These are phyloP conservation scores for Artibeus jamaicensis DNA, from an alignment of 2,797 vertebrate species.

Conservation along the genomic window DNA sequence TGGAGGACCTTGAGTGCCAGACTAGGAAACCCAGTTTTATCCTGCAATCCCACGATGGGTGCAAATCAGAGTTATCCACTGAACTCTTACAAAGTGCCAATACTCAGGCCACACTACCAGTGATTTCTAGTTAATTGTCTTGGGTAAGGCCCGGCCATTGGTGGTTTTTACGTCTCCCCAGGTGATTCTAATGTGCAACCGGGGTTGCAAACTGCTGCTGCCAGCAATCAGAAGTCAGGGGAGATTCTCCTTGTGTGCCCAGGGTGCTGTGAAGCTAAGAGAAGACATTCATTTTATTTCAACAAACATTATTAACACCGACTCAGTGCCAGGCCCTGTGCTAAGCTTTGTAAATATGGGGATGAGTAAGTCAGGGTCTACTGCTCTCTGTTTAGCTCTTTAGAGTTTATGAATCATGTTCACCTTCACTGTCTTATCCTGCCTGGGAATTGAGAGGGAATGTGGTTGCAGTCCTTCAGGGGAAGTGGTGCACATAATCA, in stretches of 20 bases:
- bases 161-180: neutral
- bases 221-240: neutral
- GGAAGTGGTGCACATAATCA: slow-evolving; percentile 31
- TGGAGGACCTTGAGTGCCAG: neutral
- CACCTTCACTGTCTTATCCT: slow-evolving; percentile 50
- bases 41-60: neutral
- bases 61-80: neutral
- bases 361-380: slow-evolving; percentile 3
- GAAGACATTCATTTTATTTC: slow-evolving; percentile 30
- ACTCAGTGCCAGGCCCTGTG: neutral
- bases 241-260: neutral
- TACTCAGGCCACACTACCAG: neutral
- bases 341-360: slow-evolving; percentile 14
- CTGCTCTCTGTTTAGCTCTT: slow-evolving; percentile 16
- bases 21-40: neutral
- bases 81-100: neutral
- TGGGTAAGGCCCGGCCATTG: neutral
- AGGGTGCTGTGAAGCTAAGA: slow-evolving; percentile 6
- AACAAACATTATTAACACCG: neutral
- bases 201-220: neutral
- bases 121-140: neutral
- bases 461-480: neutral
- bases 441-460: neutral
- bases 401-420: slow-evolving; percentile 8
- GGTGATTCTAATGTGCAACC: neutral